Percentiles rank a stretch among this genome's conserved stretches.
Evolutionary conservation across 1,140 invertebrate genomes (phyloP).

Genomic region (Drosophila sucinea): DNA sequence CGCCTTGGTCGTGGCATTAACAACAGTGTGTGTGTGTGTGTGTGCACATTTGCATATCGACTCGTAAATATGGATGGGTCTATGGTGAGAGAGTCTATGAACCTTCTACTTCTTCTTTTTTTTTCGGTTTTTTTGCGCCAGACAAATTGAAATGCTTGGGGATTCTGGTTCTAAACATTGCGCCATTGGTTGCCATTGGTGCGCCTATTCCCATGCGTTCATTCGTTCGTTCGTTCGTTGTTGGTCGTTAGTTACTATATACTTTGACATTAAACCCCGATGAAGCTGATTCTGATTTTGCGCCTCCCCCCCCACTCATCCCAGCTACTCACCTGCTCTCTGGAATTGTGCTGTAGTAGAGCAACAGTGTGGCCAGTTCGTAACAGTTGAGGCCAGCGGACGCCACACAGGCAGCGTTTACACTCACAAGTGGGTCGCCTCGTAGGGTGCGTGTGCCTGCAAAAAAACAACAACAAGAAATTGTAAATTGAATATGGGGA

Average conservation of each 20-base stretch:
- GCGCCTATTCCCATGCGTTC: conserved; percentile 73
- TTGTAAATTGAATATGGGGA: conserved; percentile 35
- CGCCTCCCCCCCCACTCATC: conserved; percentile 20
- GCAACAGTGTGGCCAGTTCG: conserved; percentile 85
- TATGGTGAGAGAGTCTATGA: conserved; percentile 60
- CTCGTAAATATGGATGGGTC: conserved; percentile 78
- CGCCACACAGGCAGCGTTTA: conserved; percentile 84
- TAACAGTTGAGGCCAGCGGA: conserved; percentile 84
- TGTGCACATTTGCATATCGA: conserved; percentile 74
- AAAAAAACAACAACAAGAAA: conserved; percentile 6
- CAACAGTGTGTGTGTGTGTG: conserved; percentile 17
- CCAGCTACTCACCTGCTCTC: conserved; percentile 83
- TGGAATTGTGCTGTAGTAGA: conserved; percentile 85
- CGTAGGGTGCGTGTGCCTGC: conserved; percentile 82
- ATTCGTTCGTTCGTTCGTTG: background rate
- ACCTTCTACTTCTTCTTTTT: conserved; percentile 9
- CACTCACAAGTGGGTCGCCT: conserved; percentile 84
- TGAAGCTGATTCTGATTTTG: conserved; percentile 70
- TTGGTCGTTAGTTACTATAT: conserved; percentile 27
- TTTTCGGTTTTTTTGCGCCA: conserved; percentile 29
- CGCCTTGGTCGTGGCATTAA: conserved; percentile 60
- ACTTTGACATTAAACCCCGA: conserved; percentile 69
- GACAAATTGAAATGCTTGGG: conserved; percentile 72
- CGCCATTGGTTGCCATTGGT: conserved; percentile 19
- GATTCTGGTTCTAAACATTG: conserved; percentile 19